Percentiles rank a stretch among this genome's conserved stretches.
These are phyloP conservation scores for Actinia equina DNA, from an alignment of 64 coral and sea anemone species.

Conservation along the genomic window DNA sequence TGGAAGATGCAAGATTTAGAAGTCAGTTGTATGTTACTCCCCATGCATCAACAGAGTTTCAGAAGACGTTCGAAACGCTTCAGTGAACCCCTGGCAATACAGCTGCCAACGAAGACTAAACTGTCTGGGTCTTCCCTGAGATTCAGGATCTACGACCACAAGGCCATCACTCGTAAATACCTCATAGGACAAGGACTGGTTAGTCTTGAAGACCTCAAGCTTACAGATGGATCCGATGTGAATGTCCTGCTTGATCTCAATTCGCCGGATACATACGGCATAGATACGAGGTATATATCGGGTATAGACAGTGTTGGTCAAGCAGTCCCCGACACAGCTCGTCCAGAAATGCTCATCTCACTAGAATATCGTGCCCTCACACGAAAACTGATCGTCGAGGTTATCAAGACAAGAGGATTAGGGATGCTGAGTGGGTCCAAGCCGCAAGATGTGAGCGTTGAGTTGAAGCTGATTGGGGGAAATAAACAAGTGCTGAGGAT, in stretches of 20 bases:
- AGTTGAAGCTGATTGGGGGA: conserved; percentile 63
- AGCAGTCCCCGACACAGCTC: conserved; percentile 14
- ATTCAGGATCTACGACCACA: conserved; percentile 78
- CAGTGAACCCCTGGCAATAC: conserved; percentile 53
- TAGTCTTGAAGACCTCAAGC: conserved; percentile 41
- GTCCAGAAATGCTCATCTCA: conserved; percentile 79
- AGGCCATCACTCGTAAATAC: conserved; percentile 64
- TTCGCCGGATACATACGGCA: conserved; percentile 75
- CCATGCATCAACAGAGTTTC: conserved; percentile 76
- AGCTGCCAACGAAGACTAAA: conserved; percentile 55
- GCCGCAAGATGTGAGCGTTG: conserved; percentile 57
- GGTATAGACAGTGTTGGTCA: not conserved
- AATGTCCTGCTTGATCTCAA: conserved; percentile 66
- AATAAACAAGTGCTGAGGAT: conserved; percentile 59
- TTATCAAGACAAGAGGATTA: conserved; percentile 77
- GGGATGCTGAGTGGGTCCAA: conserved; percentile 72
- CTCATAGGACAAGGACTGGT: conserved; percentile 81
- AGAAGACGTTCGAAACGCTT: conserved; percentile 70
- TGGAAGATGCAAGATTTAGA: conserved; percentile 88
- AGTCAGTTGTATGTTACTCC: conserved; percentile 78
- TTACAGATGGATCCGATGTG: conserved; percentile 48
- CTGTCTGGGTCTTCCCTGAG: conserved; percentile 56
- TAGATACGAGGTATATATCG: conserved; percentile 68
- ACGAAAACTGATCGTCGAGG: conserved; percentile 72
- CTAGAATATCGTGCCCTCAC: conserved; percentile 84